Percentiles rank a stretch among this genome's conserved stretches.
Conservation (phyloP, 2,113 vertebrate genomes). For the Grus americana region DNA sequence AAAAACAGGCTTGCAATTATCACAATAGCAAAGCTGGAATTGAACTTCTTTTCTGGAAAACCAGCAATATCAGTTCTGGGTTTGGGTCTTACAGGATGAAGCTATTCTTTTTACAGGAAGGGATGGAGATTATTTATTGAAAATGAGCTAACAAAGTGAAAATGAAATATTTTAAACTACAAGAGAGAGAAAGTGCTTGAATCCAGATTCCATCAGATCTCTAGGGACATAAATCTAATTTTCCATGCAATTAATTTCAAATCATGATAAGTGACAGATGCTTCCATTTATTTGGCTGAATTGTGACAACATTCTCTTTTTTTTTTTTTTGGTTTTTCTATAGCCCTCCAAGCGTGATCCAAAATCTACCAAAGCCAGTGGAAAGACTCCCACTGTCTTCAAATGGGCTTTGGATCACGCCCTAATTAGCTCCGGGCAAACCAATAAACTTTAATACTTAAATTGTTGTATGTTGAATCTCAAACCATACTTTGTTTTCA, state of each 20-base stretch:
- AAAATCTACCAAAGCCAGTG: not conserved
- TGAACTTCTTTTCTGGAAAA: not conserved
- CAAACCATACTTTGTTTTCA: not conserved
- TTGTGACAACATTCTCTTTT: not conserved
- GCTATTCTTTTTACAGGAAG: constrained; percentile 7
- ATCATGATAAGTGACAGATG: constrained; percentile 20
- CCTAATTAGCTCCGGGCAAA: constrained; percentile 18
- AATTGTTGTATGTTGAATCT: not conserved
- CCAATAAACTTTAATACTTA: not conserved
- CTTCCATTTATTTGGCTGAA: constrained; percentile 32
- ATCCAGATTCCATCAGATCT: not conserved
- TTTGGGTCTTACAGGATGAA: not conserved
- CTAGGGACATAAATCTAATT: constrained; percentile 13
- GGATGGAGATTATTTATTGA: not conserved
- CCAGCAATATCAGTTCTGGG: not conserved
- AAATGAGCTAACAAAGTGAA: constrained; percentile 29
- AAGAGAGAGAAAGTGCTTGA: not conserved
- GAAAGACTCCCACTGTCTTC: constrained; percentile 13
- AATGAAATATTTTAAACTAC: not conserved
- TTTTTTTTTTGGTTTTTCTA: not conserved
- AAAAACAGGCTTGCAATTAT: not conserved
- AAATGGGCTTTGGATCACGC: not conserved
- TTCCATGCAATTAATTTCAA: constrained; percentile 42
- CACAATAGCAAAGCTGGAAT: not conserved
- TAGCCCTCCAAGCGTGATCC: not conserved